Conservation (phyloP, 2,797 vertebrate genomes). For the Epinephelus malabaricus region DNA sequence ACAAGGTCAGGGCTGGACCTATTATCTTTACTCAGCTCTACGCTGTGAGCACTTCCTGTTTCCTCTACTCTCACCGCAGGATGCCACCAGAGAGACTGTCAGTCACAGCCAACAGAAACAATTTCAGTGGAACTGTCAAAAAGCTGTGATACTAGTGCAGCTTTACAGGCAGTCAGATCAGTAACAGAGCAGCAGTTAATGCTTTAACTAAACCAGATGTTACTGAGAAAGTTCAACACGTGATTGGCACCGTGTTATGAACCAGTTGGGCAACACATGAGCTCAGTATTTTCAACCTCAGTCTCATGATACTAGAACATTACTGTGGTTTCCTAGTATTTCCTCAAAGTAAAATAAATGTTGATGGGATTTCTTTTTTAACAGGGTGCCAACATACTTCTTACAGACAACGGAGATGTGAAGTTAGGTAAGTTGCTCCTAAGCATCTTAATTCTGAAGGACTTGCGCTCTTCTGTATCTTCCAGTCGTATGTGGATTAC, state of each 20-base stretch:
- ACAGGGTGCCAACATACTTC: conserved; percentile 97
- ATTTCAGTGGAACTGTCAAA: conserved; percentile 34
- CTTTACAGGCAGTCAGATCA: conserved; percentile 23
- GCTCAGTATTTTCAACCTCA: neutral
- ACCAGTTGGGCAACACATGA: conserved; percentile 8
- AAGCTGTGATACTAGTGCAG: conserved; percentile 8
- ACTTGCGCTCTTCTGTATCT: conserved; percentile 16
- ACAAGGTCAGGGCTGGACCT: conserved; percentile 72
- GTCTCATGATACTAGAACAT: neutral
- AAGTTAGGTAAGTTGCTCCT: conserved; percentile 92
- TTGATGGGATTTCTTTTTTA: conserved; percentile 38
- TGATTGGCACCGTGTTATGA: conserved; percentile 11
- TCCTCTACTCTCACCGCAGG: conserved; percentile 75
- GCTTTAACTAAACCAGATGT: conserved; percentile 27
- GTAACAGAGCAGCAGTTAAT: conserved; percentile 5
- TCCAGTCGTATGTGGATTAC: conserved; percentile 28
- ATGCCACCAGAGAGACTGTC: conserved; percentile 69
- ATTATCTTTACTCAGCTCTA: conserved; percentile 76
- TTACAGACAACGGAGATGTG: conserved; percentile 96
- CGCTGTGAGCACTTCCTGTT: conserved; percentile 81
- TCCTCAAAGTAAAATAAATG: neutral
- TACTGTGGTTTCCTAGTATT: neutral
- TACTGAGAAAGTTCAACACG: conserved; percentile 15
- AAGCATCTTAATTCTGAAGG: conserved; percentile 16
- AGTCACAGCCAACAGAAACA: conserved; percentile 69